Conservation (phyloP, 2,888 invertebrate species). For the Cephus runcator region DNA sequence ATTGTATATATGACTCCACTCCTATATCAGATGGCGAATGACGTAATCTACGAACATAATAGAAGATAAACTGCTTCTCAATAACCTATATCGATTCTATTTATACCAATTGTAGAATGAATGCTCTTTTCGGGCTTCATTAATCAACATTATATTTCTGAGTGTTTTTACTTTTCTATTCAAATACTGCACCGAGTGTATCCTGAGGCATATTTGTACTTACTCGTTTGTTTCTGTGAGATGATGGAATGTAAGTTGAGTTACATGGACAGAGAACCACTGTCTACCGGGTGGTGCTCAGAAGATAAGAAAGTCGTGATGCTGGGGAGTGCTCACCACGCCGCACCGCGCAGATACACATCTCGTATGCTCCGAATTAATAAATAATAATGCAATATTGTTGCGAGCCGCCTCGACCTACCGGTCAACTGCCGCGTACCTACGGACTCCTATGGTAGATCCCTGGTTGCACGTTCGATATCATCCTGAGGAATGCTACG, state of each 20-base stretch:
- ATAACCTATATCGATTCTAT: not conserved
- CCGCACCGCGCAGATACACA: conserved; percentile 56
- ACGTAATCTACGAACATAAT: not conserved
- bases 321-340: conserved; percentile 45
- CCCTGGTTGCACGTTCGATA: not conserved
- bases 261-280: conserved; percentile 34
- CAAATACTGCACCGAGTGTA: not conserved
- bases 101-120: not conserved
- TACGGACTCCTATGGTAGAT: not conserved
- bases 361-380: conserved; percentile 62
- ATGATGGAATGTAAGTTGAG: not conserved
- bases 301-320: conserved; percentile 62
- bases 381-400: conserved; percentile 64
- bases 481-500: not conserved
- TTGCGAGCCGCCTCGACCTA: conserved; percentile 37
- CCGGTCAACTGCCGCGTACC: conserved; percentile 27
- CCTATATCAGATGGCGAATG: not conserved
- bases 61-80: not conserved
- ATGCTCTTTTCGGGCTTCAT: not conserved
- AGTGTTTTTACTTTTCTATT: not conserved
- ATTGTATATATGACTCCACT: not conserved
- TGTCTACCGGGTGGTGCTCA: conserved; percentile 37
- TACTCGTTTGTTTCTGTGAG: not conserved
- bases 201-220: not conserved
- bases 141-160: not conserved